Conservation (phyloP, 2,888 invertebrate species). For the Leucoptera coffeella region DNA sequence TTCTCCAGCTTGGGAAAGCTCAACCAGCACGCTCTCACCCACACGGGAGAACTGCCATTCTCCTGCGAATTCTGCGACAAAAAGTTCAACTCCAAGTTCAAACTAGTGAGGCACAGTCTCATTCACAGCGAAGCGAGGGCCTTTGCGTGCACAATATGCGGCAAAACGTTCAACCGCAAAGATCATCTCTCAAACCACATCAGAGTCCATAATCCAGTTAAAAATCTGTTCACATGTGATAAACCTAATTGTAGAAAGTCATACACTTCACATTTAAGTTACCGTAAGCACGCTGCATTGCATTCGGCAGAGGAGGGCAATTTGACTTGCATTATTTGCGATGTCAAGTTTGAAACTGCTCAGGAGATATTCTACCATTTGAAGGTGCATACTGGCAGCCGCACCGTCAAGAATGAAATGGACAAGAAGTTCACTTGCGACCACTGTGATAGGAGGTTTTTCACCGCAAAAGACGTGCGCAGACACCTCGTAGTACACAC, state of each 20-base stretch:
- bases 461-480: constrained; percentile 71
- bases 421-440: constrained; percentile 71
- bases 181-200: constrained; percentile 75
- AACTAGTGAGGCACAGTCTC: constrained; percentile 65
- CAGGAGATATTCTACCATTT: constrained; percentile 66
- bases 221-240: constrained; percentile 60
- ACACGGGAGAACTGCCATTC: constrained; percentile 63
- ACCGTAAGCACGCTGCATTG: constrained; percentile 65
- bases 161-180: constrained; percentile 68
- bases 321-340: constrained; percentile 64
- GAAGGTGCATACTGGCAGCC: constrained; percentile 69
- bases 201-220: constrained; percentile 63
- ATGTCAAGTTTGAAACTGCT: constrained; percentile 53
- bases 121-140: constrained; percentile 68
- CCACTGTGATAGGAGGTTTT: constrained; percentile 66
- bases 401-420: constrained; percentile 64
- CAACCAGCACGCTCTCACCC: constrained; percentile 52
- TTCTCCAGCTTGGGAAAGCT: constrained; percentile 54
- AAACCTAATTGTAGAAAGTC: constrained; percentile 61
- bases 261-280: constrained; percentile 63
- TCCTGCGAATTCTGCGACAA: constrained; percentile 65
- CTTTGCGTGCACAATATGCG: constrained; percentile 64
- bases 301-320: constrained; percentile 72
- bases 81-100: constrained; percentile 71
- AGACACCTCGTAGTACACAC: constrained; percentile 74